Evolutionary conservation across 2,113 vertebrate species (phyloP).

Genomic region (Rhinichthys klamathensis): DNA sequence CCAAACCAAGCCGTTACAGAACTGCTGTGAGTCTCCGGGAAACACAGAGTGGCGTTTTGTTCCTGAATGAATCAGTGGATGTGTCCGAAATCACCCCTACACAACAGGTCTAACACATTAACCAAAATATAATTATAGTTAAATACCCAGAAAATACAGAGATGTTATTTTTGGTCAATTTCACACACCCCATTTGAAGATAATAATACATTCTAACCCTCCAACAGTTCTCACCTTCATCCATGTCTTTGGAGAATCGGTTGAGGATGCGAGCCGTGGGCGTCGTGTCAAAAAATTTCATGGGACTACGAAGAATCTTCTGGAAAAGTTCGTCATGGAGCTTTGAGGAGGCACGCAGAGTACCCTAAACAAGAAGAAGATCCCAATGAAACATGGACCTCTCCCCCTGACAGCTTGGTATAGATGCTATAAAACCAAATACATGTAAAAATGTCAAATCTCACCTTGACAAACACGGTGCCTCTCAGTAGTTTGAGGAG

Average conservation of each 20-base stretch:
- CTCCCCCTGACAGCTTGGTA: neutral
- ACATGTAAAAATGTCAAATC: neutral
- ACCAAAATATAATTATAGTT: neutral
- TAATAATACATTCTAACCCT: neutral
- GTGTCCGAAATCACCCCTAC: neutral
- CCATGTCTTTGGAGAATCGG: slow-evolving; percentile 93
- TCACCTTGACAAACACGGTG: slow-evolving; percentile 90
- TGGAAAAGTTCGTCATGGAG: slow-evolving; percentile 89
- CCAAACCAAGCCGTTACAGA: neutral
- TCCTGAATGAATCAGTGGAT: neutral
- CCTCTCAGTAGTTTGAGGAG: slow-evolving; percentile 87
- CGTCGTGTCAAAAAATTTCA: slow-evolving; percentile 93
- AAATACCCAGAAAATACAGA: neutral
- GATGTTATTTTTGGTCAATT: neutral
- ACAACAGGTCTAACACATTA: neutral
- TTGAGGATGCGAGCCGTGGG: slow-evolving; percentile 88
- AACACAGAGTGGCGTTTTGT: neutral
- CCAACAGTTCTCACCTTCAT: slow-evolving; percentile 81
- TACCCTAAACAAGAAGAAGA: slow-evolving; percentile 71
- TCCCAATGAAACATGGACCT: neutral
- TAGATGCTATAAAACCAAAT: neutral
- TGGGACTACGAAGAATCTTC: slow-evolving; percentile 90
- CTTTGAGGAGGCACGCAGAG: slow-evolving; percentile 85
- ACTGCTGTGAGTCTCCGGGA: no score
- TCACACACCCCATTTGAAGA: neutral